A percentile compares a stretch with the other conserved stretches of the same genome.
Conservation (phyloP, 2,888 invertebrate genomes). For the Graphium colonna region DNA sequence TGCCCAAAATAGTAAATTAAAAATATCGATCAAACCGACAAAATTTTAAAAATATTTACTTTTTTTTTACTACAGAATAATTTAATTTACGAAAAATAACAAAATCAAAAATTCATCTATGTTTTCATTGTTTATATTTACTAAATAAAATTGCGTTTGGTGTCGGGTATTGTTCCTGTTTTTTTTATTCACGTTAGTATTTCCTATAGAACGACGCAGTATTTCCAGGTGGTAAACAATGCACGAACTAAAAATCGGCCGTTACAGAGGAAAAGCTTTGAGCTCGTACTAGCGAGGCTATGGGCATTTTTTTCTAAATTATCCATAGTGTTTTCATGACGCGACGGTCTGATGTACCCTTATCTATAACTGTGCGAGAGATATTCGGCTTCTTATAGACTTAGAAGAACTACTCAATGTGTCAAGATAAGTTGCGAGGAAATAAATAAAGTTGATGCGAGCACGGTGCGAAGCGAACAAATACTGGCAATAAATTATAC, state of each 20-base stretch:
- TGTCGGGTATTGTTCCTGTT: conserved; percentile 10
- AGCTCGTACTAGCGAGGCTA: conserved; percentile 18
- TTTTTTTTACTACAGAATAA: too few species aligned
- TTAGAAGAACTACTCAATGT: conserved; percentile 25
- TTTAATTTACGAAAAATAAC: too few species aligned
- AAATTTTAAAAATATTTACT: too few species aligned
- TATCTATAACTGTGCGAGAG: conserved; percentile 7
- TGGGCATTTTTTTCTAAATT: conserved; percentile 16
- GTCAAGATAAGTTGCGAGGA: conserved; percentile 25
- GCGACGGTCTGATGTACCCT: neutral
- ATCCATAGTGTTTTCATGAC: conserved; percentile 5
- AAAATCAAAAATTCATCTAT: too few species aligned
- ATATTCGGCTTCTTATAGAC: conserved; percentile 22
- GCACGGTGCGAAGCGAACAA: conserved; percentile 21
- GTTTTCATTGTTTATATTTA: neutral
- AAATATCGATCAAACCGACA: too few species aligned
- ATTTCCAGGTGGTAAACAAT: conserved; percentile 24
- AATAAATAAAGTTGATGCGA: conserved; percentile 26
- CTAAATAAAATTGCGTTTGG: conserved; percentile 12
- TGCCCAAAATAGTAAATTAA: too few species aligned
- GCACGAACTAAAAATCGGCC: conserved; percentile 22
- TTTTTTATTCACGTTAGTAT: conserved; percentile 21
- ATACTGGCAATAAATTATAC: conserved; percentile 25
- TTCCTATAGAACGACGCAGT: conserved; percentile 21
- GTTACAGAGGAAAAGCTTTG: conserved; percentile 24